Evolutionary conservation across 2,888 invertebrate genomes (phyloP), one percentile per base, ranked within the genome.

Genomic region (Ceriagrion tenellum): DNA sequence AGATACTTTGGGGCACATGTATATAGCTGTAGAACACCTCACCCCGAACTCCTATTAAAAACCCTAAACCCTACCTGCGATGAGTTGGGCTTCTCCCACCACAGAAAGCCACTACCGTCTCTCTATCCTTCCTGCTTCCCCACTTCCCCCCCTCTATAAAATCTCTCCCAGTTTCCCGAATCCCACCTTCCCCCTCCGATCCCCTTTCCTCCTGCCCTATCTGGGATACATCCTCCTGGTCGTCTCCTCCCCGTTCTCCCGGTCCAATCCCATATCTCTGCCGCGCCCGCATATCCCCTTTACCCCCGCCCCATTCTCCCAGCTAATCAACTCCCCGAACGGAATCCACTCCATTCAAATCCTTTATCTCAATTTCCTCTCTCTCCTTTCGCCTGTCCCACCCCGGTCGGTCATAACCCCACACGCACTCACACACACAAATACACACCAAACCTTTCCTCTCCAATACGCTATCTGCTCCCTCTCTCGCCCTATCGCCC

Each of bases 291-390:
- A 81, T 81, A 35, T 89, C 89, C 89, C 89, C 40, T 55, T 89
- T 35, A 3, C 89, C 89, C 81, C 47, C 55, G 47, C 89, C n/a
- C 55, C 40, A 55, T 55, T 89, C 89, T 55, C 89, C 89, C 89
- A 89, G 89, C 89, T 89, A 89, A 89, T 89, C 89, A 89, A 89
- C 89, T 89, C 89, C 55, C 55, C 89, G 89, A 89, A 89, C 55
- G 89, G 55, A 89, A 89, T 89, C 89, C 89, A 89, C 89, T 89
- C 89, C 89, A 89, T 89, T 89, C 89, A 89, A 89, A 89, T 89
- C 89, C 89, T 89, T 89, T 89, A 89, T 89, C 89, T 89, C 89
- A 89, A 89, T 89, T 89, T 89, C n/a, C 89, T n/a, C 55, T 26
- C 55, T 26, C 55, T 20, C 88, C 88, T 88, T 69, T 88, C 89